Evolutionary conservation across 2,113 vertebrate species (phyloP).

Genomic region (Phalacrocorax carbo): DNA sequence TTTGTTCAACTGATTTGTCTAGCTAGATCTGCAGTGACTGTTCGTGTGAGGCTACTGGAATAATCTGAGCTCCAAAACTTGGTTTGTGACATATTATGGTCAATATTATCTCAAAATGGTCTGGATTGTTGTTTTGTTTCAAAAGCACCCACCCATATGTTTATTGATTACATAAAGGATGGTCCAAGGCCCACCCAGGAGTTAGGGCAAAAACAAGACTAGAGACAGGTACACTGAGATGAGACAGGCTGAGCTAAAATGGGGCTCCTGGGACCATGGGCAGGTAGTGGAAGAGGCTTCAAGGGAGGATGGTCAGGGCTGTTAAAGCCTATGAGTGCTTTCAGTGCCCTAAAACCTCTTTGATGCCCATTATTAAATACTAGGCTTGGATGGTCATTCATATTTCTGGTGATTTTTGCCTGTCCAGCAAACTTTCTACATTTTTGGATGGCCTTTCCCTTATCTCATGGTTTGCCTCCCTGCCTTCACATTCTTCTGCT

Average conservation of each 20-base stretch:
- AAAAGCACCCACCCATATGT: neutral
- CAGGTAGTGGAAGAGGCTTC: neutral
- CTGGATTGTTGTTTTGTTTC: neutral
- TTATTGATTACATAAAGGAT: neutral
- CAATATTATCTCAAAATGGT: neutral
- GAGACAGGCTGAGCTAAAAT: neutral
- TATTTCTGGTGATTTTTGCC: neutral
- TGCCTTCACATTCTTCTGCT: neutral
- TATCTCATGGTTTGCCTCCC: neutral
- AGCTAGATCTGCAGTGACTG: neutral
- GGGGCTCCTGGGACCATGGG: neutral
- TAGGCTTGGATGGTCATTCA: rapidly evolving
- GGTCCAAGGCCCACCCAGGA: neutral
- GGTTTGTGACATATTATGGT: neutral
- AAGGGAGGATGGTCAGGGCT: neutral
- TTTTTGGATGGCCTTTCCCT: neutral
- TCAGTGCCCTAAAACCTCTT: neutral
- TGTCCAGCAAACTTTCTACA: neutral
- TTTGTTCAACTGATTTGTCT: neutral
- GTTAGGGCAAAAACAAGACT: neutral
- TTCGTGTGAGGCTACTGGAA: neutral
- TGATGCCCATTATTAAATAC: neutral
- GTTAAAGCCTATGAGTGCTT: neutral
- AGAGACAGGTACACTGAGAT: neutral
- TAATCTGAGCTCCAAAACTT: neutral